phyloP scores from a whole-genome alignment of 2,113 vertebrate species.

The Mungos mungo region DNA sequence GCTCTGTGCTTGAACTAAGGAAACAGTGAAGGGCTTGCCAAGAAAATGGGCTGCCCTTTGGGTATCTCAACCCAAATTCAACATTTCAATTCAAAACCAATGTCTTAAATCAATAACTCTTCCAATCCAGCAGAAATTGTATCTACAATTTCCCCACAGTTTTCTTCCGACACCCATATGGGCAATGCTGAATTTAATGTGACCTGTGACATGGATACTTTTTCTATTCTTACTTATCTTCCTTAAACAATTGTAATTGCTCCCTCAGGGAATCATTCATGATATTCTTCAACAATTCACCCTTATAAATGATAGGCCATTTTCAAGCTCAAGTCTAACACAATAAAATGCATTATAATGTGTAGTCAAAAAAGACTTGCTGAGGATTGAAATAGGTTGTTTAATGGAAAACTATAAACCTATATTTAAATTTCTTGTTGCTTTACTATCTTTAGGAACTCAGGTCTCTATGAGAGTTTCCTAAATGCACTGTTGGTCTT shows the following conservation, averaged over 20 bases:
- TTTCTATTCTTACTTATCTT: constrained; percentile 33
- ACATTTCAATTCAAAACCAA: constrained; percentile 23
- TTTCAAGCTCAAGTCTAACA: constrained; percentile 50
- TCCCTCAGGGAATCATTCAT: constrained; percentile 59
- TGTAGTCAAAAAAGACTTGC: neutral
- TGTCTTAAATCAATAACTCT: constrained; percentile 19
- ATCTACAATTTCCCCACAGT: neutral
- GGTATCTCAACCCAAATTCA: neutral
- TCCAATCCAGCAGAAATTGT: neutral
- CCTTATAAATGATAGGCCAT: constrained; percentile 36
- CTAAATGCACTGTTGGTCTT: neutral
- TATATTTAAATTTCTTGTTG: neutral
- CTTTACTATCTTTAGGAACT: neutral
- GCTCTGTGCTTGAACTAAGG: neutral
- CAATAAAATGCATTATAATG: constrained; percentile 34
- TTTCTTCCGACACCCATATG: neutral
- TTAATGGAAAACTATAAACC: neutral
- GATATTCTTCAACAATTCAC: constrained; percentile 31
- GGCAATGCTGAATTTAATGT: constrained; percentile 41
- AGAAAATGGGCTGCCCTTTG: neutral
- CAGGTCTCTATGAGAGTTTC: neutral
- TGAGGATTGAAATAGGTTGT: neutral
- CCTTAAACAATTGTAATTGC: constrained; percentile 64
- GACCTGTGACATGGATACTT: constrained; percentile 46
- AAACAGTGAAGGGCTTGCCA: neutral